Conservation (phyloP, 2,888 invertebrate genomes). For the Pollenia angustigena region DNA sequence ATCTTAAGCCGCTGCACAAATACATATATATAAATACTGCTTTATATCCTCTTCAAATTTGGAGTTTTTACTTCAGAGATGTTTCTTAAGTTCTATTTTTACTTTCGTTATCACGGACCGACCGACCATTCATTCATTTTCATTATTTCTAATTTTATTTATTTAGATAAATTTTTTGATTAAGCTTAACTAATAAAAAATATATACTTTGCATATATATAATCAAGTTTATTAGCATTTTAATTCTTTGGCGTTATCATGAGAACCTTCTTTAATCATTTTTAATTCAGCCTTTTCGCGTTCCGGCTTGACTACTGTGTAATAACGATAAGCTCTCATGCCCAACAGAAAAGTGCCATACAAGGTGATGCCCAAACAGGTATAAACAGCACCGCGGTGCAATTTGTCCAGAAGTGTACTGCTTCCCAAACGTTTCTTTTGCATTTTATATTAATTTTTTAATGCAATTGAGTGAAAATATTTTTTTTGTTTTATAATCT, state of each 20-base stretch:
- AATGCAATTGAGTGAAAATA: background rate
- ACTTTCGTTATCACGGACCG: too few relatives aligned
- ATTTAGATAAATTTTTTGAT: background rate
- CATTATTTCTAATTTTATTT: too few relatives aligned
- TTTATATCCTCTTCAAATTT: too few relatives aligned
- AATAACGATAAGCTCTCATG: constrained; percentile 84
- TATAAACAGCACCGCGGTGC: constrained; percentile 86
- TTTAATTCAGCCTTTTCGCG: constrained; percentile 83
- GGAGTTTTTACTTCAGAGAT: too few relatives aligned
- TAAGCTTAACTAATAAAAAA: constrained; percentile 25
- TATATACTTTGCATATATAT: background rate
- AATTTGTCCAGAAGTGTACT: constrained; percentile 84
- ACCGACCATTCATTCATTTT: too few relatives aligned
- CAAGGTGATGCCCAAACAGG: constrained; percentile 86
- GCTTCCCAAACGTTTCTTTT: constrained; percentile 79
- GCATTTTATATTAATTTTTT: constrained; percentile 77
- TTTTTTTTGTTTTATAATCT: constrained; percentile 21
- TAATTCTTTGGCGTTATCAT: constrained; percentile 83
- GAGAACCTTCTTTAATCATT: constrained; percentile 85
- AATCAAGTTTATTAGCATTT: constrained; percentile 74
- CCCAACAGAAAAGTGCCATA: constrained; percentile 85
- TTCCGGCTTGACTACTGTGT: constrained; percentile 85
- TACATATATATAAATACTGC: too few relatives aligned
- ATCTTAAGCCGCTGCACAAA: too few relatives aligned
- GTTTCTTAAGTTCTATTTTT: too few relatives aligned